phyloP scores from a whole-genome alignment of 2,888 invertebrate genomes.

The Coelogynopora nodosa region DNA sequence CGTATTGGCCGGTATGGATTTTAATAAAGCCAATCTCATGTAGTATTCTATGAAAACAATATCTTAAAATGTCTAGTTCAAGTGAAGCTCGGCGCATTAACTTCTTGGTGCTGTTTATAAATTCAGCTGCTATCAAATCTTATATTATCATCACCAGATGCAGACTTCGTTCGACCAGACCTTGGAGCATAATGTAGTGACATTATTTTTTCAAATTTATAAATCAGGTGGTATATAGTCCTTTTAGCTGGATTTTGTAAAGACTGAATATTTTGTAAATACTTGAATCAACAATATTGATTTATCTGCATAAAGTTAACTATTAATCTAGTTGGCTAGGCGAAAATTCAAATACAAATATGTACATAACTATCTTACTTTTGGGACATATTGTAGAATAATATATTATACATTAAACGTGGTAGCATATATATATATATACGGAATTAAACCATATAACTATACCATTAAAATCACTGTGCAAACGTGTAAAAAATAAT shows the following conservation, averaged over 20 bases:
- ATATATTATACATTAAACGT: no score
- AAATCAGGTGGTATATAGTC: background rate
- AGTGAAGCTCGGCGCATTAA: background rate
- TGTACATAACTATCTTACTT: no score
- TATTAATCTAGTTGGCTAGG: no score
- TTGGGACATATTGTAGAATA: no score
- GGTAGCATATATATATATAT: no score
- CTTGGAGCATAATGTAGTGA: background rate
- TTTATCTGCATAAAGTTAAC: no score
- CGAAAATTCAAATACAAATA: no score
- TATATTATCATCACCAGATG: background rate
- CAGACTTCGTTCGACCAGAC: background rate
- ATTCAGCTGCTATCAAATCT: background rate
- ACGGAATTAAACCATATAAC: no score
- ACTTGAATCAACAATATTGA: no score
- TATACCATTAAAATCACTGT: no score
- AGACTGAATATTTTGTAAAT: no score
- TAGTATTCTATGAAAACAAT: background rate
- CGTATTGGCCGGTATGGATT: background rate
- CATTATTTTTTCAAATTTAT: background rate
- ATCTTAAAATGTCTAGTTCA: conserved; percentile 23
- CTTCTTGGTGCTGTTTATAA: background rate
- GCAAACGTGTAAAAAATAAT: no score
- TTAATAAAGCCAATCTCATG: conserved; percentile 6
- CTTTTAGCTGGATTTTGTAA: background rate